Evolutionary conservation across 2,113 vertebrate genomes (phyloP).

Genomic region (Pluvianellus socialis): DNA sequence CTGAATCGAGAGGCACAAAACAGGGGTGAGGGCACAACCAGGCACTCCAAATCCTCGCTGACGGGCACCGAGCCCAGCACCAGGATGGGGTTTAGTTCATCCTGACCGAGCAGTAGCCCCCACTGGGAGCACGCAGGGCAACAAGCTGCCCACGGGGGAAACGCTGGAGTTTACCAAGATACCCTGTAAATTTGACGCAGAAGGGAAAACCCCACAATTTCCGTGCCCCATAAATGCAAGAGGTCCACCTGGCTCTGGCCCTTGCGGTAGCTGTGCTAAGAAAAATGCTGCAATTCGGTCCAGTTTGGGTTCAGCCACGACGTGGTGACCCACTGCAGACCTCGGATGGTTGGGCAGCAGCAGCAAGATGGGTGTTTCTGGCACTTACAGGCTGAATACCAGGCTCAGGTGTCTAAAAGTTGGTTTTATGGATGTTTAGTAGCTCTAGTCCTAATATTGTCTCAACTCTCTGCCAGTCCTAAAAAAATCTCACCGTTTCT

Average conservation of each 20-base stretch:
- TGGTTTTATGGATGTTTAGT: neutral
- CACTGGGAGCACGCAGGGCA: accelerated
- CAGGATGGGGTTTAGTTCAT: neutral
- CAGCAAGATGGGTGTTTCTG: too few species aligned
- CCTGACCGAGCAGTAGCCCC: neutral
- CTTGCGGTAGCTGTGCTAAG: too few species aligned
- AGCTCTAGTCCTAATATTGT: neutral
- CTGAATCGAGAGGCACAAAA: neutral
- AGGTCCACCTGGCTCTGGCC: too few species aligned
- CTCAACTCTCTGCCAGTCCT: neutral
- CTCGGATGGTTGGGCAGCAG: neutral
- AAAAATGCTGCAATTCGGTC: accelerated
- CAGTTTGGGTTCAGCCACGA: neutral
- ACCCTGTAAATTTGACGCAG: neutral
- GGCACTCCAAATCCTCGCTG: too few species aligned
- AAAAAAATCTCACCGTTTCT: neutral
- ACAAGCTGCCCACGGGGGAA: neutral
- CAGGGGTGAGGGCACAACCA: too few species aligned
- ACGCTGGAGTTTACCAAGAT: neutral
- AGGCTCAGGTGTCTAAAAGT: neutral
- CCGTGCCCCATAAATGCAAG: neutral
- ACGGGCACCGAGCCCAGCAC: neutral
- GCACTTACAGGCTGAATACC: neutral
- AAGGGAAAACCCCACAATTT: neutral
- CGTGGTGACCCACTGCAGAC: neutral